Evolutionary conservation across 2,113 vertebrate genomes (phyloP), one percentile per base, ranked within the genome.

Genomic region (Oceanodroma tethys): DNA sequence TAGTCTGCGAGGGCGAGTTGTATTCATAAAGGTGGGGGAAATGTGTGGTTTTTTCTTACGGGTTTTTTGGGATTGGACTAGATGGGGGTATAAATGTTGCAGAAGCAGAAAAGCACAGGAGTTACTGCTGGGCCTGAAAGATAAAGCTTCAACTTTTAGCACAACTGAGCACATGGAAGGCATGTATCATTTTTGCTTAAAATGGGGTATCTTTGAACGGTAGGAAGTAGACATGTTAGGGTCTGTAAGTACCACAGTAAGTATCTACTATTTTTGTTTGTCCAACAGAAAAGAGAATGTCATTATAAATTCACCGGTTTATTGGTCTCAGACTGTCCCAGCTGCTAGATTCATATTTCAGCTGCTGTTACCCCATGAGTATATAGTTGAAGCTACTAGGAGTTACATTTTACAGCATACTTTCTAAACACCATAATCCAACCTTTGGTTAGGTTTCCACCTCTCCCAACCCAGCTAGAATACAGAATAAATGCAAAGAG

Each of bases 221-320:
- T 52, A 53, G 86, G 27, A 63, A 60, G n/a, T 59, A 93, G 62
- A 22, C 80, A 38, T 40, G 7, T 82, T 80, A 43, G 20, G 20
- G 71, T 72, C 72, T 72, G 45, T 83, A 90, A 66, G 32, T 42
- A 85, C n/a, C 29, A 65, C 32, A 81, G 58, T 60, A 55, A 86
- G 27, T 42, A 40, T 73, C 36, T 70, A 79, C 66, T 88, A 26
- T 93, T 92, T 97, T 81, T 66, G 62, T 82, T 94, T 94, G 68
- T 25, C 91, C 76, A 74, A 68, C 18, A 52, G 53, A 85, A 34
- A 68, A 65, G 14, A 89, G 40, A 88, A 80, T 86, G 43, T 70
- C 48, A 13, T n/a, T 90, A 26, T 43, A 92, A 93, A 36, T 88
- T 53, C 86, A 42, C 29, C 70, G 73, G 16, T 38, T 91, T 95